These are phyloP conservation scores for Liodrosophila aerea DNA, from an alignment of 2,888 invertebrate species.

Conservation along the genomic window DNA sequence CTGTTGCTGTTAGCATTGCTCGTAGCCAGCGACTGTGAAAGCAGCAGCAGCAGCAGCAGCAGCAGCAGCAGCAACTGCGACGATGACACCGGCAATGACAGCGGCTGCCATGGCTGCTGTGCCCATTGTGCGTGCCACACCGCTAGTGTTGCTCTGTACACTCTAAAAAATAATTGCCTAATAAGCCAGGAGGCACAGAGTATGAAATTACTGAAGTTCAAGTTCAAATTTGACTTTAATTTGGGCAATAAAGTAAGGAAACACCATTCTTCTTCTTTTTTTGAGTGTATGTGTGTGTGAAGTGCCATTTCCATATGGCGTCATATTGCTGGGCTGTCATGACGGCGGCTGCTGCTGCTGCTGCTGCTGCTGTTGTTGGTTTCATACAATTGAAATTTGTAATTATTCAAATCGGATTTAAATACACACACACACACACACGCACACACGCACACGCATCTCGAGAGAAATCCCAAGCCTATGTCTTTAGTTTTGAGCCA, in stretches of 20 bases:
- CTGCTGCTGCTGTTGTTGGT: conserved; percentile 44
- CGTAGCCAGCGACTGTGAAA: conserved; percentile 46
- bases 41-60: conserved; percentile 26
- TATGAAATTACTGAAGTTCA: too few species aligned
- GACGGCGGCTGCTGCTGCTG: conserved; percentile 33
- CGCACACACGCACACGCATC: conserved; percentile 39
- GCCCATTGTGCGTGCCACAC: conserved; percentile 42
- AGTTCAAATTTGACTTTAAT: too few species aligned
- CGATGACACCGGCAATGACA: conserved; percentile 24
- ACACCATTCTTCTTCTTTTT: too few species aligned
- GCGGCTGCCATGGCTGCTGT: conserved; percentile 56
- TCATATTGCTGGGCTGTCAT: conserved; percentile 64
- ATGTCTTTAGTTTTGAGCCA: conserved; percentile 40
- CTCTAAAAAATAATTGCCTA: too few species aligned
- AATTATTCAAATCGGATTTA: conserved; percentile 76
- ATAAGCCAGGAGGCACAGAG: too few species aligned
- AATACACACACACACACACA: conserved; percentile 45
- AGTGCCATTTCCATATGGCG: conserved; percentile 71
- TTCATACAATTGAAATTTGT: conserved; percentile 75
- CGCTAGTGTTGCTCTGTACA: conserved; percentile 5
- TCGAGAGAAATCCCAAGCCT: conserved; percentile 16
- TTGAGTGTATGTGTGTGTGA: conserved; percentile 22
- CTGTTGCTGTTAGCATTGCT: conserved; percentile 14
- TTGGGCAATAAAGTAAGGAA: too few species aligned
- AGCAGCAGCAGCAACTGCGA: conserved; percentile 6